These are phyloP conservation scores for Ptycholaimellus sp. DNA, from an alignment of 2,888 invertebrate genomes.

Conservation along the genomic window DNA sequence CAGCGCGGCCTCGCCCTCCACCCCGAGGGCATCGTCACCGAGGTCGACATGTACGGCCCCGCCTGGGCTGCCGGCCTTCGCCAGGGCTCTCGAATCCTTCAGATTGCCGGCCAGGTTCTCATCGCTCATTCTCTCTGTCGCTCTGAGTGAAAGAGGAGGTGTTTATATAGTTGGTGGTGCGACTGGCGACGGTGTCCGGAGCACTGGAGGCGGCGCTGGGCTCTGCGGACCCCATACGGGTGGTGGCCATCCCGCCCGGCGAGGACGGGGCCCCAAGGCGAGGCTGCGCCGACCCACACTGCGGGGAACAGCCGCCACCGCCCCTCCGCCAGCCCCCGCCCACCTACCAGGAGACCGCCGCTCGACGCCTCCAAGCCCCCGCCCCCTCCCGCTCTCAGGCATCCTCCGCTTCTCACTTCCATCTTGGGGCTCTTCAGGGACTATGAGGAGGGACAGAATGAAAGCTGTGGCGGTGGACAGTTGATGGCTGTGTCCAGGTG, in stretches of 20 bases:
- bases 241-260: slow-evolving; percentile 51
- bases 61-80: slow-evolving; percentile 50
- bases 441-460: too few relatives aligned
- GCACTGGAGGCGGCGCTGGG: slow-evolving; percentile 74
- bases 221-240: slow-evolving; percentile 60
- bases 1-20: slow-evolving; percentile 21
- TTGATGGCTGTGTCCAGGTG: too few relatives aligned
- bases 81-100: slow-evolving; percentile 65
- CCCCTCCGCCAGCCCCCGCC: too few relatives aligned
- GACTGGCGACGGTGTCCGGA: slow-evolving; percentile 53
- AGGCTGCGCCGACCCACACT: slow-evolving; percentile 13
- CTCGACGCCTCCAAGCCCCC: too few relatives aligned
- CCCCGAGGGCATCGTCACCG: slow-evolving; percentile 53
- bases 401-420: too few relatives aligned
- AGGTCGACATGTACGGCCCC: slow-evolving; percentile 46
- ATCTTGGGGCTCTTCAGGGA: too few relatives aligned
- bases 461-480: too few relatives aligned
- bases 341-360: too few relatives aligned
- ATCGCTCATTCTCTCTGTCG: background rate
- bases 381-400: too few relatives aligned
- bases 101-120: slow-evolving; percentile 34
- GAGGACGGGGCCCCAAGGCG: slow-evolving; percentile 43
- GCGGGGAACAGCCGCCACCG: too few relatives aligned
- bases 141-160: background rate
- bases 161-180: background rate